Base-by-base conservation (phyloP, 1,140 invertebrate genomes). In the Pissodes strobi region DNA sequence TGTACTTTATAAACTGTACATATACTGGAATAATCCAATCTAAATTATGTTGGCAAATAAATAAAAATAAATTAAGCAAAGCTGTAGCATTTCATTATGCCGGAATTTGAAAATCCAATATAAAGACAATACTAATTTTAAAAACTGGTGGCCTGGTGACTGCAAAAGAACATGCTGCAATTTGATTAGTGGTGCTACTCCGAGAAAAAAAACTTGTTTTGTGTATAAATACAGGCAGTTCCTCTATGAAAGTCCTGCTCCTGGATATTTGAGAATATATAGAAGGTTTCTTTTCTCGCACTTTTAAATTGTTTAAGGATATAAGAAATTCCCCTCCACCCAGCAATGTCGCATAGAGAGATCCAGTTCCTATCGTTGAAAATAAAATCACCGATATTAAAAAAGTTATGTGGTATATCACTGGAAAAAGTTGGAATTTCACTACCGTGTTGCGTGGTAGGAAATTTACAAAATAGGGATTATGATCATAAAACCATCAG, bases 101-200 rank as follows among this genome's bases (percentile, higher is more conserved):
- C n/a, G n/a, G n/a, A n/a, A n/a, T n/a, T n/a, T n/a, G n/a, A n/a
- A 51, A 53, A 62, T 68, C 37, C 56, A 13, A 58, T 48, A 58
- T 37, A 60, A 56, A 17, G 46, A 71, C 59, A 71, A 71, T 52
- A 15, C 25, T 39, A 46, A 65, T 55, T 69, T 68, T 49, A 65
- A 69, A 57, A 59, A 46, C 49, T 68, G 62, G 56, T 68, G 48
- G 49, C 51, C 57, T 12, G n/a, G 17, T 23, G 5, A 41, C 30
- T 68, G 61, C 34, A 68, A 65, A 61, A 68, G 64, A 65, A 68
- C 59, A 30, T 46, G 39, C 45, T 10, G 5, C 43, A 8, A 51
- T 45, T 45, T 37, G 10, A 22, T 45, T 48, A 6, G 46, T 59
- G 2, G 1, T 38, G 30, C n/a, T 9, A 18, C 23, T 38, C 10